phyloP scores from a whole-genome alignment of 1,140 invertebrate genomes.

The Lethocerus indicus region DNA sequence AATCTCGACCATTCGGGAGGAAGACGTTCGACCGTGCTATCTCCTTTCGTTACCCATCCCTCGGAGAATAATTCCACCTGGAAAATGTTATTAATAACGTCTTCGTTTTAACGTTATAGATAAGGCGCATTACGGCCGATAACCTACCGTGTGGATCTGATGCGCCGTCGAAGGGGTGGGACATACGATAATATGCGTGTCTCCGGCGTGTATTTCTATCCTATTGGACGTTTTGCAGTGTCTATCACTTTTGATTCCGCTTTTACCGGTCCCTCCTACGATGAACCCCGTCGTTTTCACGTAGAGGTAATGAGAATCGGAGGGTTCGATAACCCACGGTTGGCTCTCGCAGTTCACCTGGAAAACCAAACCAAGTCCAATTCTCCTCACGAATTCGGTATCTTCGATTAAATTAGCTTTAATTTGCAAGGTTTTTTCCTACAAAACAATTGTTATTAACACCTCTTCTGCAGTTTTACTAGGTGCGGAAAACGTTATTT shows the following conservation, averaged over 20 bases:
- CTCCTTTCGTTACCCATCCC: slow-evolving; percentile 45
- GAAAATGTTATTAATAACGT: too few relatives aligned
- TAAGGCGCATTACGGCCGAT: too few relatives aligned
- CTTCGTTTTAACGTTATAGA: too few relatives aligned
- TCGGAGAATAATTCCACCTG: slow-evolving; percentile 58
- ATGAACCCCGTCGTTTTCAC: slow-evolving; percentile 45
- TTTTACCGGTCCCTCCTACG: slow-evolving; percentile 24
- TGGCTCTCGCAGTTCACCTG: slow-evolving; percentile 57
- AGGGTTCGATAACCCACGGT: slow-evolving; percentile 64
- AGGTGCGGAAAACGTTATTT: slow-evolving; percentile 42
- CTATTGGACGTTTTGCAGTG: slow-evolving; percentile 49
- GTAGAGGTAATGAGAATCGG: slow-evolving; percentile 42
- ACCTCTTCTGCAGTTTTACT: slow-evolving; percentile 44
- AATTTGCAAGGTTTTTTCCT: neutral
- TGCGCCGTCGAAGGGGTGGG: too few relatives aligned
- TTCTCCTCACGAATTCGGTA: neutral
- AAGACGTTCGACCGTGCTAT: slow-evolving; percentile 24
- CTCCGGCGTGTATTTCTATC: slow-evolving; percentile 50
- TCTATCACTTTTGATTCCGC: slow-evolving; percentile 25
- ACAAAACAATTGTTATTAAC: slow-evolving; percentile 12
- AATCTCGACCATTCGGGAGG: slow-evolving; percentile 28
- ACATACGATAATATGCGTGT: slow-evolving; percentile 47
- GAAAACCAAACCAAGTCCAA: slow-evolving; percentile 18
- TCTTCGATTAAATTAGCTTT: neutral
- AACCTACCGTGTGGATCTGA: too few relatives aligned